Conservation (phyloP, 2,113 vertebrate genomes). For the Aramus guarauna region DNA sequence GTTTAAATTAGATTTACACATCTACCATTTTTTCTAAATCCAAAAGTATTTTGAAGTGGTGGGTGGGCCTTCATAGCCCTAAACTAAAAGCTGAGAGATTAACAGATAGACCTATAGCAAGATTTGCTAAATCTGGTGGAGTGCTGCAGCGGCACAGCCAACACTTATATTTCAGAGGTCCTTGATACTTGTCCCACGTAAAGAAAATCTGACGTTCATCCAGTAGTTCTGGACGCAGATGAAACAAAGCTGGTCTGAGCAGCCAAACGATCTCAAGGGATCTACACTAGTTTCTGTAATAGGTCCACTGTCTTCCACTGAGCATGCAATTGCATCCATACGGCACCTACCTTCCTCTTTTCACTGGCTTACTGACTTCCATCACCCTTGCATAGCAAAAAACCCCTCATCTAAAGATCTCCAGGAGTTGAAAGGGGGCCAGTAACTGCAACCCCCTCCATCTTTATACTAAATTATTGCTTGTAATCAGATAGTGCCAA, state of each 20-base stretch:
- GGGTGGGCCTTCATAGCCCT: not conserved
- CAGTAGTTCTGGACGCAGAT: not conserved
- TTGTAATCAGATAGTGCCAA: not conserved
- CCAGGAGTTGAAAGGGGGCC: not conserved
- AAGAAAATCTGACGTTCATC: not conserved
- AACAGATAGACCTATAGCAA: rapidly evolving
- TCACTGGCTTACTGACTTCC: not conserved
- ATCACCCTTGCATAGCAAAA: not conserved
- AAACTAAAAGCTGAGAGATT: not conserved
- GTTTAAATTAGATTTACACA: not conserved
- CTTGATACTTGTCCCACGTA: not conserved
- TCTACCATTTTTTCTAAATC: not conserved
- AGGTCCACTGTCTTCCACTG: not conserved
- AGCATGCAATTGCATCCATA: not conserved
- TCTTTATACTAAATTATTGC: not conserved
- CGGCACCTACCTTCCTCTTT: not conserved
- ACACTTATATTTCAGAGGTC: rapidly evolving
- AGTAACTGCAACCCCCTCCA: not conserved
- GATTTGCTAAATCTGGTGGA: not conserved
- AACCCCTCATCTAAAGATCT: not conserved
- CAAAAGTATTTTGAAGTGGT: not conserved
- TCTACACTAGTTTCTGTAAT: not conserved
- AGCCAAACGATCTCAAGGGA: not conserved
- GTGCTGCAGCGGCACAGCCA: not conserved
- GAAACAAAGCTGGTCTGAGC: not conserved